Conservation (phyloP, 2,113 vertebrate species). For the Eclectus roratus region DNA sequence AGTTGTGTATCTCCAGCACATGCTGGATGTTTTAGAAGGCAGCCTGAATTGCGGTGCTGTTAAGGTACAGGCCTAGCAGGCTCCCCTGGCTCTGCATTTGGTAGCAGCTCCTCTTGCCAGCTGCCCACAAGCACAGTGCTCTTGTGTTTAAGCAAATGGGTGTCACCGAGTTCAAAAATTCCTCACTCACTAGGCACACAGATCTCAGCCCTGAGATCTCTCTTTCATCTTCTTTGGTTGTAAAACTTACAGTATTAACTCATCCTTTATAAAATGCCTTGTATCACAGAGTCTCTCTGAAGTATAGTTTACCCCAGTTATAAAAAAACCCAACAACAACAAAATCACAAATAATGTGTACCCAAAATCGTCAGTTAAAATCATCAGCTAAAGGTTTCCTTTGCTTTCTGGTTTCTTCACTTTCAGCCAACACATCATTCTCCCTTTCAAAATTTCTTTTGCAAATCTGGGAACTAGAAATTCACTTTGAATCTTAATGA, state of each 20-base stretch:
- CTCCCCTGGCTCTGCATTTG: background rate
- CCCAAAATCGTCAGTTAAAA: background rate
- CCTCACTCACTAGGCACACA: background rate
- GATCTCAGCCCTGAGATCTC: background rate
- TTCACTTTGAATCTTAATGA: background rate
- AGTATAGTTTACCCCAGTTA: background rate
- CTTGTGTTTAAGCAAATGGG: background rate
- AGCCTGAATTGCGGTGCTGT: background rate
- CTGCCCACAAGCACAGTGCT: background rate
- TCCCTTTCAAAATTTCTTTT: background rate
- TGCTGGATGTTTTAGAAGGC: background rate
- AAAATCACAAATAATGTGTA: background rate
- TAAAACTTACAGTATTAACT: background rate
- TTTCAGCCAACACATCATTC: background rate
- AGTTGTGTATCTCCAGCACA: background rate
- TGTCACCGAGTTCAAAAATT: background rate
- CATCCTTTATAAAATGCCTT: background rate
- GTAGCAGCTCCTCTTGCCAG: background rate
- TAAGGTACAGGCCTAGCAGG: rapidly evolving
- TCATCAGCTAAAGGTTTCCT: background rate
- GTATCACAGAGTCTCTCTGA: background rate
- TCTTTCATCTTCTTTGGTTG: background rate
- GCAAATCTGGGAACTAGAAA: background rate
- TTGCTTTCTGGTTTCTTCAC: background rate
- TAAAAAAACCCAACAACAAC: background rate